Evolutionary conservation across 2,113 vertebrate species (phyloP).

Genomic region (Spea multiplicata): DNA sequence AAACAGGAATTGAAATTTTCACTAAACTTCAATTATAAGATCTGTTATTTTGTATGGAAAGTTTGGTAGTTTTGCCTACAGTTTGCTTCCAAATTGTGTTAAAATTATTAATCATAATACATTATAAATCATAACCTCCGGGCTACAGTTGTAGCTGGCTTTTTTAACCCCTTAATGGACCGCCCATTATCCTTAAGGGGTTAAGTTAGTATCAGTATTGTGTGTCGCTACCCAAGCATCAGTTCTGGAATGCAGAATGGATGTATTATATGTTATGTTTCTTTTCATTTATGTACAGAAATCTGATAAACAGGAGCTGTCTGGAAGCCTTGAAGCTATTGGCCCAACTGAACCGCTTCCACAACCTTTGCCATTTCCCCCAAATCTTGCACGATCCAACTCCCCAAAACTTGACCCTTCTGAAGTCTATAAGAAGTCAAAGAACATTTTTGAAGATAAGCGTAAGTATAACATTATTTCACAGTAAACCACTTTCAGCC

Average conservation of each 20-base stretch:
- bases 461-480: constrained; percentile 72
- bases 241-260: neutral
- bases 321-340: constrained; percentile 74
- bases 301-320: constrained; percentile 71
- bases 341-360: constrained; percentile 66
- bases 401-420: constrained; percentile 92
- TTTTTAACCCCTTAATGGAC: too few relatives aligned
- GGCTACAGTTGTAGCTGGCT: too few relatives aligned
- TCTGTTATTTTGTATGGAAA: too few relatives aligned
- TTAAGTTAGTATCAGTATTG: too few relatives aligned
- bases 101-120: too few relatives aligned
- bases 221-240: too few relatives aligned
- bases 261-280: neutral
- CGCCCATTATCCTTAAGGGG: too few relatives aligned
- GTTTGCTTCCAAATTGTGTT: too few relatives aligned
- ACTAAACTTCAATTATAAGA: too few relatives aligned
- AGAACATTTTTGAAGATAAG: constrained; percentile 86
- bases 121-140: too few relatives aligned
- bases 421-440: constrained; percentile 93
- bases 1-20: too few relatives aligned
- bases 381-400: constrained; percentile 68
- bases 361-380: constrained; percentile 78
- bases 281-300: constrained; percentile 65
- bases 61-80: too few relatives aligned
- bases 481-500: neutral